Conservation (phyloP, 2,888 invertebrate species). For the Xanthorhoe designata region DNA sequence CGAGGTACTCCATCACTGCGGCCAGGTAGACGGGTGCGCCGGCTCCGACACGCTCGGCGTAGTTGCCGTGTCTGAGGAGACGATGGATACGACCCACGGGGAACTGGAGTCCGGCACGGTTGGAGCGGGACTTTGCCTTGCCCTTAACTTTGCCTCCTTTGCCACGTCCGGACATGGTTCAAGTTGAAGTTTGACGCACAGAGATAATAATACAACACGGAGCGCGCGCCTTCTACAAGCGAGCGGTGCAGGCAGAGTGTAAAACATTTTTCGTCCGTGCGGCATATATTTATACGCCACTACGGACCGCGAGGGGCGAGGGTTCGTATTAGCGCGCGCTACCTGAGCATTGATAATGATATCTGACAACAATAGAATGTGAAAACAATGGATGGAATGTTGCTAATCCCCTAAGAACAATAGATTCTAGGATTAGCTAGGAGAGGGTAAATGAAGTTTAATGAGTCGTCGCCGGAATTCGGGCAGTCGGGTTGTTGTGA, state of each 20-base stretch:
- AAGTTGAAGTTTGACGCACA: background rate
- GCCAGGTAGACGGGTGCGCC: constrained; percentile 81
- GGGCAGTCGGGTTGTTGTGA: constrained; percentile 1
- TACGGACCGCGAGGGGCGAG: background rate
- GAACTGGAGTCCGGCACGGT: constrained; percentile 83
- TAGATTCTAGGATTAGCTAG: background rate
- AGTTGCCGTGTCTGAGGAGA: constrained; percentile 86
- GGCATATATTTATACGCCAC: background rate
- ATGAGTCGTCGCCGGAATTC: background rate
- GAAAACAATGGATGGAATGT: background rate
- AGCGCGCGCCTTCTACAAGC: background rate
- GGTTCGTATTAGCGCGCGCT: background rate
- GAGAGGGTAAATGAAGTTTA: background rate
- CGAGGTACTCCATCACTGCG: constrained; percentile 87
- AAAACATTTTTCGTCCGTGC: no score
- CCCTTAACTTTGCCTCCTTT: constrained; percentile 15
- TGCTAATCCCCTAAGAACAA: background rate
- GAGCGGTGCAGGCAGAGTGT: background rate
- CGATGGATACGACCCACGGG: constrained; percentile 79
- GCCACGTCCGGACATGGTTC: constrained; percentile 11
- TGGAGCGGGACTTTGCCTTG: constrained; percentile 62
- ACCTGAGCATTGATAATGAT: background rate
- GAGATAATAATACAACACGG: background rate
- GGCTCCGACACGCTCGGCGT: constrained; percentile 64
- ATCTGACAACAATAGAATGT: no score